Percentiles rank a stretch among this genome's conserved stretches.
Conservation (phyloP, 1,140 invertebrate genomes). For the Ips nitidus region DNA sequence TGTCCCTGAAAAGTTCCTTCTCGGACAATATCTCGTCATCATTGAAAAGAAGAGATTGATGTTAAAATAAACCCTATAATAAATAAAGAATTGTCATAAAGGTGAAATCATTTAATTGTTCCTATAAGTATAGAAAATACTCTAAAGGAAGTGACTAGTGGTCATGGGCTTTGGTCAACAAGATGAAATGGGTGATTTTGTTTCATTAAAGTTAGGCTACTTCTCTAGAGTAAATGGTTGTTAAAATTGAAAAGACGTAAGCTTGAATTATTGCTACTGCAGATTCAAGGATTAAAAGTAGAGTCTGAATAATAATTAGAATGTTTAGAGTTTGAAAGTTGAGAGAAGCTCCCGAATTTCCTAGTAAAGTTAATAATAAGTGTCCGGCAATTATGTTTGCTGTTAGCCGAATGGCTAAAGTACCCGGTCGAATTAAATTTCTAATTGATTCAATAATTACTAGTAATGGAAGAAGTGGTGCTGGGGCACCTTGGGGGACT, state of each 20-base stretch:
- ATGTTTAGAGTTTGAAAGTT: constrained; percentile 48
- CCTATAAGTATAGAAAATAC: constrained; percentile 53
- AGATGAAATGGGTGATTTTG: constrained; percentile 58
- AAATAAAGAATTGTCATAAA: constrained; percentile 53
- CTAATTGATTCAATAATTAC: constrained; percentile 63
- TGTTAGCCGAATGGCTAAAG: constrained; percentile 63
- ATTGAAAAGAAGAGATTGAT: constrained; percentile 58
- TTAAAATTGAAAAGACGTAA: constrained; percentile 49
- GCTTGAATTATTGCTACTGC: constrained; percentile 46
- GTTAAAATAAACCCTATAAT: constrained; percentile 52
- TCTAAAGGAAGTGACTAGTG: constrained; percentile 56
- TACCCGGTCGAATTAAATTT: constrained; percentile 64
- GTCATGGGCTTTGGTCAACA: constrained; percentile 61
- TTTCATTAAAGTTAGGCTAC: constrained; percentile 48
- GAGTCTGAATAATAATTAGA: constrained; percentile 55
- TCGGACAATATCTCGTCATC: constrained; percentile 65
- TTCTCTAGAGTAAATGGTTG: constrained; percentile 52
- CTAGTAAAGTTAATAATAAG: constrained; percentile 59
- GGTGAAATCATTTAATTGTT: constrained; percentile 57
- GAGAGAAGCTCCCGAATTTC: constrained; percentile 51
- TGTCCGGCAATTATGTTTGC: constrained; percentile 72
- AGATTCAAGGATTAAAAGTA: constrained; percentile 52
- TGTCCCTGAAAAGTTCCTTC: constrained; percentile 61
- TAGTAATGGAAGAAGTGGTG: constrained; percentile 58
- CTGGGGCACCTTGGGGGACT: constrained; percentile 61